Conservation (phyloP, 2,888 invertebrate species). For the Caradrina kadenii region DNA sequence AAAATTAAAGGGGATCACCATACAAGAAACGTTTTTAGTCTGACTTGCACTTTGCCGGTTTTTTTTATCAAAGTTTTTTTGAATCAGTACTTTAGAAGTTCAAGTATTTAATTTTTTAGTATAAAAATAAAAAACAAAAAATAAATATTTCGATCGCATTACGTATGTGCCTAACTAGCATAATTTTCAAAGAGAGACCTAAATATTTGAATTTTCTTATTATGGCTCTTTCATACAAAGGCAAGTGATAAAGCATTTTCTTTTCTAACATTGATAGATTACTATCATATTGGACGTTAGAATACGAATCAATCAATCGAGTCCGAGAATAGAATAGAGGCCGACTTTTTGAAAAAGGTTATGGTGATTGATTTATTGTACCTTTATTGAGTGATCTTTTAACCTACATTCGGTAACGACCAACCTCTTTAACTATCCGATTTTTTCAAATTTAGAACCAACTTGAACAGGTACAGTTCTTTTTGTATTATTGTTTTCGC, state of each 20-base stretch:
- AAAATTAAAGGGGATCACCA: no score
- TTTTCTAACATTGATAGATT: constrained; percentile 39
- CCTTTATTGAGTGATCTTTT: constrained; percentile 32
- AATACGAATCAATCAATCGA: constrained; percentile 49
- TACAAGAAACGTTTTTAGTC: no score
- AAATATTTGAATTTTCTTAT: not conserved
- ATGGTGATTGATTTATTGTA: constrained; percentile 50
- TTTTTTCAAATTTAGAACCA: not conserved
- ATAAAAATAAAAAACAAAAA: no score
- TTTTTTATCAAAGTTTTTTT: no score
- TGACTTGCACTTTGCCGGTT: no score
- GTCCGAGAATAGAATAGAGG: constrained; percentile 47
- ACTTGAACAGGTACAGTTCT: no score
- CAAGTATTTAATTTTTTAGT: no score
- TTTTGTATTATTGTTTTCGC: no score
- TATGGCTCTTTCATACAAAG: constrained; percentile 11
- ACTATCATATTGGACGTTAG: constrained; percentile 43
- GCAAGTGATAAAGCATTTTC: constrained; percentile 41
- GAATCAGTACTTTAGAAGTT: no score
- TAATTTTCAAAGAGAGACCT: not conserved
- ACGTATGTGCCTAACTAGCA: not conserved
- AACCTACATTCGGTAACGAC: constrained; percentile 24
- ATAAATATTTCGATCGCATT: not conserved
- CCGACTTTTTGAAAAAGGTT: constrained; percentile 50
- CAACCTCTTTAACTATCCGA: not conserved